Base-by-base conservation (phyloP, 2,113 vertebrate genomes). In the Notothenia rossii region DNA sequence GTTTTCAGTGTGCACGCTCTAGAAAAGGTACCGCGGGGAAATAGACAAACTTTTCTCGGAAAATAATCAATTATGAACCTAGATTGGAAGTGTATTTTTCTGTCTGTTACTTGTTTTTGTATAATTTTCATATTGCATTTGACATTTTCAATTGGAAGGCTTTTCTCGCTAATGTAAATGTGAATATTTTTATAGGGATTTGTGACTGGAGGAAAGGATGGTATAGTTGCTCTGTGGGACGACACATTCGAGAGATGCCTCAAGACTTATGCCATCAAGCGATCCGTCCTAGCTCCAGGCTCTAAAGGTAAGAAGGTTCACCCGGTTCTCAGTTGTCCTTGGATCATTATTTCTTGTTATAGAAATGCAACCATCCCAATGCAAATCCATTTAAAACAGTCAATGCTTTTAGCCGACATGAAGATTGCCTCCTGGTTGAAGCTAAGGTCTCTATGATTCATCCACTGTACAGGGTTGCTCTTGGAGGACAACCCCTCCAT, bases 401-500 rank as follows among this genome's bases (percentile, higher is more conserved):
- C 20, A 81, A 1, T 72, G 70, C 15, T 14, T 79, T 85, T 72
- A 75, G 72, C 72, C 72, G 13, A 72, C 45, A 72, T 50, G 6
- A 60, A 60, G 46, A 61, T 60, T 79, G 18, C 22, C 11, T 74
- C 29, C n/a, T 15, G 33, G 51, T 65, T 72, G 55, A 59, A 76
- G 15, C 25, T 33, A 36, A 64, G 54, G 74, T 64, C 66, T 73
- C 40, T 67, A 2, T 70, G 17, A 85, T 69, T 75, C 61, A 46
- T 66, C 0, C 0, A 58, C 45, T 80, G 29, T 81, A 15, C 91
- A 99, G 98, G 98, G 92, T 95, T 99, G 83, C 96, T 99, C 56
- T 89, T 99, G 84, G 98, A 99, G 95, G 98, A 99, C 91, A 99
- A 99, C 89, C 98, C 98, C 58, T 99, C 98, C 75, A 98, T 99